Evolutionary conservation across 2,888 invertebrate species (phyloP).

Genomic region (Eilema depressum): DNA sequence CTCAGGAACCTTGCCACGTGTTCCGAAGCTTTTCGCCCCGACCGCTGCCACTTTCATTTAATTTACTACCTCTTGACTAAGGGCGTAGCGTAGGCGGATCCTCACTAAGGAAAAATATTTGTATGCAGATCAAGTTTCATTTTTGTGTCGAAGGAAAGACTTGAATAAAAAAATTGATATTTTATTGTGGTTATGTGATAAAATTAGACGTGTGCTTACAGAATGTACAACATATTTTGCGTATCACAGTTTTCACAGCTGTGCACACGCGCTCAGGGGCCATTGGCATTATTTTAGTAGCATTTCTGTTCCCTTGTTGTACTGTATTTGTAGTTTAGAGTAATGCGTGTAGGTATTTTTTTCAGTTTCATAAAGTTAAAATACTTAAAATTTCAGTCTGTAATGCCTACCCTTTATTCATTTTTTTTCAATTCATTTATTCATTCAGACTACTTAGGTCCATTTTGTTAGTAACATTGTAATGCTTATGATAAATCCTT

Average conservation of each 20-base stretch:
- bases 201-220: slow-evolving; percentile 1
- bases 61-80: slow-evolving; percentile 33
- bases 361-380: neutral
- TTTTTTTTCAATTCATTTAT: no score
- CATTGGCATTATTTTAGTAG: neutral
- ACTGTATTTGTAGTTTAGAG: neutral
- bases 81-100: slow-evolving; percentile 7
- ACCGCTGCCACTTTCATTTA: slow-evolving; percentile 35
- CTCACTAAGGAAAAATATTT: slow-evolving; percentile 21
- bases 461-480: no score
- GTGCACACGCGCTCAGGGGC: neutral
- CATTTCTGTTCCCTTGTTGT: neutral
- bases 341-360: neutral
- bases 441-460: no score
- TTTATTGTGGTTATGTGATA: slow-evolving; percentile 10
- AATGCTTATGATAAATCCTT: no score
- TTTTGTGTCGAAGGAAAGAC: slow-evolving; percentile 12
- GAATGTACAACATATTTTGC: neutral
- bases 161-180: slow-evolving; percentile 9
- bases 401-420: no score
- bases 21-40: slow-evolving; percentile 22
- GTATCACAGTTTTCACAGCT: neutral
- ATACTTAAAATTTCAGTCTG: no score
- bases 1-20: slow-evolving; percentile 36
- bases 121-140: slow-evolving; percentile 22